Evolutionary conservation across 2,113 vertebrate genomes (phyloP).

Genomic region (Notothenia coriiceps): DNA sequence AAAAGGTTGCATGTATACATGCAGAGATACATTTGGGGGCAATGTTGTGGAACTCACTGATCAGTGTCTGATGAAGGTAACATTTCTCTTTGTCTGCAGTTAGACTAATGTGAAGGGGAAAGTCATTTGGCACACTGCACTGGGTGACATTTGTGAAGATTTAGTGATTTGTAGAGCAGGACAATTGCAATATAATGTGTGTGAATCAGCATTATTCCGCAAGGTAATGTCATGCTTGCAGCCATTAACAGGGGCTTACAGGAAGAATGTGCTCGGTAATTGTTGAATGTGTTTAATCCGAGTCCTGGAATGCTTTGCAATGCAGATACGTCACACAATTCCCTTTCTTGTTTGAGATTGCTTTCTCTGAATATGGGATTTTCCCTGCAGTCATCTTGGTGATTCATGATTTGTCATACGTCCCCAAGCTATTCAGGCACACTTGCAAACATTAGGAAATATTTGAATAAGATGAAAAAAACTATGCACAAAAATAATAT

Average conservation of each 20-base stretch:
- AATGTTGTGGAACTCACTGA: conserved; percentile 72
- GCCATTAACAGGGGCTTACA: conserved; percentile 40
- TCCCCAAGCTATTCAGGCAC: conserved; percentile 20
- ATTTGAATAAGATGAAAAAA: conserved; percentile 19
- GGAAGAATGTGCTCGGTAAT: conserved; percentile 52
- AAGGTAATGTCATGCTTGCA: conserved; percentile 81
- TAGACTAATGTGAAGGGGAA: conserved; percentile 80
- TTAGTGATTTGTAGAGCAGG: conserved; percentile 77
- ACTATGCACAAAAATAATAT: neutral
- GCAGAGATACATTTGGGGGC: conserved; percentile 49
- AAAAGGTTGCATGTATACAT: conserved; percentile 55
- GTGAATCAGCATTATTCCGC: conserved; percentile 85
- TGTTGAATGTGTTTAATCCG: conserved; percentile 39
- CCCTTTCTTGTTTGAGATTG: neutral
- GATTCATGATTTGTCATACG: conserved; percentile 24
- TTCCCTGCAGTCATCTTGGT: conserved; percentile 24
- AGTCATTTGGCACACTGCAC: conserved; percentile 74
- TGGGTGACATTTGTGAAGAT: conserved; percentile 73
- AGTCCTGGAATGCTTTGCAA: conserved; percentile 44
- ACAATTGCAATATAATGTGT: conserved; percentile 82
- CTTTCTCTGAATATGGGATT: conserved; percentile 30
- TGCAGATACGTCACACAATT: conserved; percentile 13
- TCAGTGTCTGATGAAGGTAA: conserved; percentile 69
- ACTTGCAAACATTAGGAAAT: neutral
- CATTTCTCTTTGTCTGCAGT: conserved; percentile 71